Base-by-base conservation (phyloP, 1,140 invertebrate genomes). In the Homalodisca vitripennis region DNA sequence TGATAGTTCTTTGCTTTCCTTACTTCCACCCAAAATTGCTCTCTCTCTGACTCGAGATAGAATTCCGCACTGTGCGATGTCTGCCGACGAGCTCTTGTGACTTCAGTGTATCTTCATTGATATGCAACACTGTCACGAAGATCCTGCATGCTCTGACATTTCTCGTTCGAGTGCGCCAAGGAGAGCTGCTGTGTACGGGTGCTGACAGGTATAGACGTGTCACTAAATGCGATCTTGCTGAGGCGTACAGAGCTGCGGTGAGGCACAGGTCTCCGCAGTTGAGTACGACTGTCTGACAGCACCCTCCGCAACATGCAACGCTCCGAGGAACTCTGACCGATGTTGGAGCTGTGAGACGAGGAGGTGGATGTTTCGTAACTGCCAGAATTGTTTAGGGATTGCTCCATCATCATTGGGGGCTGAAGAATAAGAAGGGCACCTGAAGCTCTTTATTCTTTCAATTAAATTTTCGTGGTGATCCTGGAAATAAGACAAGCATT, bases 181-280 rank as follows among this genome's bases (percentile, higher is more conserved):
- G 63, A 46, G 22, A 20, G 12, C 47, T 66, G 63, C n/a, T n/a
- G n/a, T n/a, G n/a, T n/a, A n/a, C n/a, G n/a, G 3, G 31, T 46
- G 29, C 63, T 66, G 12, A 46, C 69, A n/a, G 69, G 67, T 29
- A 73, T 73, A 6, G 72, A 68, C 13, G 69, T 70, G 30, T 73
- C 72, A 70, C 72, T 73, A 1, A 63, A 57, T 24, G 71, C 71
- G 29, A 73, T 66, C 60, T 73, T 73, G 41, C 53, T 70, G 41
- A 26, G 32, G 3, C 63, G 31, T 31, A 29, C 17, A 31, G 60
- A 68, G 67, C 47, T 65, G 47, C 57, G 46, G 6, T n/a, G 48
- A 20, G 17, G 17, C 14, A 20, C 17, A 51, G 48, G 48, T 51
- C 48, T 51, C n/a, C n/a, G 48, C 17, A 51, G 48, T 20, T 20